Evolutionary conservation across 1,140 invertebrate genomes (phyloP).

Genomic region (Macrobrachium nipponense): DNA sequence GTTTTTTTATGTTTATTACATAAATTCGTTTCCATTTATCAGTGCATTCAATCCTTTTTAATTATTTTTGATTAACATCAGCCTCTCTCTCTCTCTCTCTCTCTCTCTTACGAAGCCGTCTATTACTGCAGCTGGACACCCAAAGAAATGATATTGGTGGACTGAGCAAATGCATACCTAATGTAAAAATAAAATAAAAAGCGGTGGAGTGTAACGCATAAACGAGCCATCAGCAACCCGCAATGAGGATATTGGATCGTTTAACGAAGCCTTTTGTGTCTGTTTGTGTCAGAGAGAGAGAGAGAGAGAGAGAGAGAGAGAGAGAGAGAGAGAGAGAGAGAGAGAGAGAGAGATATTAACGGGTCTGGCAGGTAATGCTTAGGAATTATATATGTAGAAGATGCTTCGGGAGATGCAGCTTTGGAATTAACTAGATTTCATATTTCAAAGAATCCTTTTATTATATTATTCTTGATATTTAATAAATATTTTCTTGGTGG

Average conservation of each 20-base stretch:
- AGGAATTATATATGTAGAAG: not conserved
- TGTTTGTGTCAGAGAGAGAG: too few relatives aligned
- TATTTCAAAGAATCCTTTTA: too few relatives aligned
- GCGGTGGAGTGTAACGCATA: too few relatives aligned
- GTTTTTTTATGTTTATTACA: not conserved
- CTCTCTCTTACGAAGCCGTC: not conserved
- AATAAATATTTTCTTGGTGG: too few relatives aligned
- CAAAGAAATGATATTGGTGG: not conserved
- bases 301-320: not conserved
- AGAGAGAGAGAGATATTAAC: not conserved
- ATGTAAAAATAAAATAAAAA: too few relatives aligned
- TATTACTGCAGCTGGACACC: not conserved
- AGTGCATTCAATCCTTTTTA: not conserved
- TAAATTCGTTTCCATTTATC: not conserved
- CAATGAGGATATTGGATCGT: too few relatives aligned
- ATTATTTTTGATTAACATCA: not conserved
- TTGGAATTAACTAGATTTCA: too few relatives aligned
- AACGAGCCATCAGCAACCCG: too few relatives aligned
- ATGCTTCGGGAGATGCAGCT: not conserved
- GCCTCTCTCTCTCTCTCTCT: constrained; percentile 6
- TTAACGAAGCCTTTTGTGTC: too few relatives aligned
- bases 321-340: not conserved
- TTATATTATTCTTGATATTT: too few relatives aligned
- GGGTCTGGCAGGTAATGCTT: too few relatives aligned
- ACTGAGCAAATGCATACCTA: not conserved